Evolutionary conservation across 2,888 invertebrate species (phyloP), one percentile per base, ranked within the genome.

Genomic region (Pantelozetes paolii): DNA sequence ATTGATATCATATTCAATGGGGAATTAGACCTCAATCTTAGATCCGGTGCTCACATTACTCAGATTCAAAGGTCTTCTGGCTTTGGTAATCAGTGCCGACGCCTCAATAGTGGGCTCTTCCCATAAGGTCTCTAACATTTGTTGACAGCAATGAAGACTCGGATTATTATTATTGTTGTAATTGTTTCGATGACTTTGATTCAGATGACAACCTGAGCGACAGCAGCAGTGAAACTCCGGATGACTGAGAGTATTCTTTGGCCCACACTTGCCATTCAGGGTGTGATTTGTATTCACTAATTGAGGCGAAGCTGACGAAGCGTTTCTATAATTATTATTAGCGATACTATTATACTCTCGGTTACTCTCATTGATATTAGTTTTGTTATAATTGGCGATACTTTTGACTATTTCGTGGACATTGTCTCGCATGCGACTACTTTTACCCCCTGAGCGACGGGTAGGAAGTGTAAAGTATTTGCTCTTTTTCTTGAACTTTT

Each of bases 111-210:
- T 45, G 8, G 73, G 73, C 45, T 73, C 73, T 64, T 73, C 73
- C 73, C 73, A 73, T 40, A 73, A 20, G 11, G 73, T 73, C 67
- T 73, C 73, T 20, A 73, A 32, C n/a, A 67, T 67, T 67, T 62
- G 45, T n/a, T 67, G 73, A 26, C 64, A 64, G 45, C 73, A 72
- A 36, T 72, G 72, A 32, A 72, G 30, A 48, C 42, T 50, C n/a
- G 28, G 6, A 48, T 42, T 42, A n/a, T 28, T n/a, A 2, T 23
- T 26, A 45, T 13, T 45, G 48, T 45, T 42, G 18, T 11, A 18
- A 67, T 2, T n/a, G 36, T 36, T 67, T 50, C 32, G 32, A 64
- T 67, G 18, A n/a, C 20, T 40, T 28, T 57, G 57, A 42, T 69
- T 73, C 20, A 26, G 23, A 36, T 73, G 73, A 48, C 73, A 73